Evolutionary conservation across 2,113 vertebrate genomes (phyloP), one percentile per base, ranked within the genome.

Genomic region (Anser brachyrhynchus): DNA sequence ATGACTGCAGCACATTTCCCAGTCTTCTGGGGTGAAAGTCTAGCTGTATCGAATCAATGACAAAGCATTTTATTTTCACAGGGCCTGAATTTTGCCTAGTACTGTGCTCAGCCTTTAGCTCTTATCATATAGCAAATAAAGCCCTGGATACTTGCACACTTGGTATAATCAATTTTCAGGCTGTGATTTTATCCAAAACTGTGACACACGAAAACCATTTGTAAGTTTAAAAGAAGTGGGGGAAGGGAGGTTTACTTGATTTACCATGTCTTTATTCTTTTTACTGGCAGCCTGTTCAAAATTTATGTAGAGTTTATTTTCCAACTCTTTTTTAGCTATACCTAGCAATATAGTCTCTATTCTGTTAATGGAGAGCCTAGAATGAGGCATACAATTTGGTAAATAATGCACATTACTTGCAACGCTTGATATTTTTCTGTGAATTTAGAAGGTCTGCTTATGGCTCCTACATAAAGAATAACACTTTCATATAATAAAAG

Each of bases 51-150:
- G 0, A 91, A 92, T 90, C 82, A 83, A 85, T 74, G 81, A 80
- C 39, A 86, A 90, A 94, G 59, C 44, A 87, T 89, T 95, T 91
- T 79, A 79, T 89, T 85, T 89, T 91, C 59, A 85, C 78, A 51
- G 74, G 62, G 44, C 26, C 91, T 87, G 49, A 61, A 79, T 93
- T 92, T 93, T 91, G 81, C 74, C 58, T 87, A 52, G 13, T 35
- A 35, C 28, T 90, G n/a, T 67, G 31, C 33, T 83, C 31, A n/a
- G 15, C 41, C 75, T 88, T 90, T 37, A 43, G 31, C 66, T 90
- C 49, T 90, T 87, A 58, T 9, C 1, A 0, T 46, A 58, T 35
- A 86, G 29, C 33, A 83, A 87, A 89, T 73, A 67, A 95, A 93
- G 13, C 37, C 39, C 19, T 67, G 39, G 41, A 64, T 94, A 73